Conservation (phyloP, 2,797 vertebrate genomes). For the Sparidentex hasta region DNA sequence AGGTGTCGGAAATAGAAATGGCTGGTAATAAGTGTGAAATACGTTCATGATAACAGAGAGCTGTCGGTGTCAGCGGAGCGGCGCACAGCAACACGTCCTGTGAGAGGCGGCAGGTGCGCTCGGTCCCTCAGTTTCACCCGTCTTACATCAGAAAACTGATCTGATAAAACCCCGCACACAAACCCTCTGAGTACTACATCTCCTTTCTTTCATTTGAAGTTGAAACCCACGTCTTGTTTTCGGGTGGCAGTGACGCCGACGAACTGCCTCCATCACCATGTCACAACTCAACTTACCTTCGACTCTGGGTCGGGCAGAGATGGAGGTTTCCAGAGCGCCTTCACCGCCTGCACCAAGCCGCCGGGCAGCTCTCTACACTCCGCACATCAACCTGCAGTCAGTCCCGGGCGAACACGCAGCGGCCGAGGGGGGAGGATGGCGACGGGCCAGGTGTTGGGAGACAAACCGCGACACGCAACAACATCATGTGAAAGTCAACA, state of each 20-base stretch:
- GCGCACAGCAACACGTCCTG: background rate
- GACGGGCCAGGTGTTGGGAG: slow-evolving; percentile 23
- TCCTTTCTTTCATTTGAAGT: background rate
- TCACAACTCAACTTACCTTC: slow-evolving; percentile 73
- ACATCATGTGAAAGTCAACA: slow-evolving; percentile 61
- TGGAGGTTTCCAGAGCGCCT: slow-evolving; percentile 58
- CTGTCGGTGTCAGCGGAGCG: too few relatives aligned
- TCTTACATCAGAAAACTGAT: slow-evolving; percentile 28
- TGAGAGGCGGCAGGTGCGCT: slow-evolving; percentile 29
- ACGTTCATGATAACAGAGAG: too few relatives aligned
- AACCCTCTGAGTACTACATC: too few relatives aligned
- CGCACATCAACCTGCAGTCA: slow-evolving; percentile 42
- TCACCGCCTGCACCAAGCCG: slow-evolving; percentile 47
- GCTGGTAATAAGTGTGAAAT: background rate
- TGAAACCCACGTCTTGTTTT: rapidly evolving
- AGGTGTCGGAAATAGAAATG: background rate
- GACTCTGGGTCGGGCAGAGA: slow-evolving; percentile 48
- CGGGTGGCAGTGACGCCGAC: background rate
- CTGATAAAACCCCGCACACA: background rate
- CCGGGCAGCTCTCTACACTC: slow-evolving; percentile 39
- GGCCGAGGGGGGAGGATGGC: slow-evolving; percentile 14
- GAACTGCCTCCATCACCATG: slow-evolving; percentile 37
- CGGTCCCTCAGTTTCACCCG: slow-evolving; percentile 10
- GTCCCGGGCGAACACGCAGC: slow-evolving; percentile 32
- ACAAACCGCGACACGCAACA: slow-evolving; percentile 36